These are phyloP conservation scores for Myzus persicae DNA, from an alignment of 1,140 invertebrate genomes.

Conservation along the genomic window DNA sequence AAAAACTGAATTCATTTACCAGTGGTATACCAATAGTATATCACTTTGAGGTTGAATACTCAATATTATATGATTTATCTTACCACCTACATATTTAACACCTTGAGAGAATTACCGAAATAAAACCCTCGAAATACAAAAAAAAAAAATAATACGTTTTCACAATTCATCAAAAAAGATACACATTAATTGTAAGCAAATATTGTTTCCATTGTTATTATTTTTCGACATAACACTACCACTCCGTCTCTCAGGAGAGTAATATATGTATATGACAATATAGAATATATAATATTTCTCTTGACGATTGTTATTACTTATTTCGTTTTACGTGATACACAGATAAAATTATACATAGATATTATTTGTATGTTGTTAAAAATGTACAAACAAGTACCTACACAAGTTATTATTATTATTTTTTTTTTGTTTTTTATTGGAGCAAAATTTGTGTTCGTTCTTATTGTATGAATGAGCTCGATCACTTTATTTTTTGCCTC, in stretches of 20 bases:
- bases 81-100: not conserved
- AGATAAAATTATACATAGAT: not conserved
- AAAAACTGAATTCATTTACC: not conserved
- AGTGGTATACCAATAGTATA: not conserved
- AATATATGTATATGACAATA: not conserved
- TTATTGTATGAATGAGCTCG: not conserved
- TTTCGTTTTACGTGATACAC: not conserved
- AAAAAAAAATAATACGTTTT: not conserved
- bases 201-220: not conserved
- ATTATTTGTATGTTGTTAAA: constrained; percentile 20
- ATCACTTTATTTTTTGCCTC: not conserved
- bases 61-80: not conserved
- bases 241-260: not conserved
- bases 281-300: not conserved
- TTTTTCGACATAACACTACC: not conserved
- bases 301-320: not conserved
- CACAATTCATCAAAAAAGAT: not conserved
- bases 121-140: not conserved
- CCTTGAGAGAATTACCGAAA: not conserved
- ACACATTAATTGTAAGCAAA: not conserved
- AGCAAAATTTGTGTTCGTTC: not conserved
- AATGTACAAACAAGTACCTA: not conserved
- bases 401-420: not conserved
- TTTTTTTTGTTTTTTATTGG: not conserved
- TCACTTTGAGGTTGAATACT: not conserved